Base-by-base conservation (phyloP, 2,113 vertebrate species). In the Phrynocephalus versicolor region DNA sequence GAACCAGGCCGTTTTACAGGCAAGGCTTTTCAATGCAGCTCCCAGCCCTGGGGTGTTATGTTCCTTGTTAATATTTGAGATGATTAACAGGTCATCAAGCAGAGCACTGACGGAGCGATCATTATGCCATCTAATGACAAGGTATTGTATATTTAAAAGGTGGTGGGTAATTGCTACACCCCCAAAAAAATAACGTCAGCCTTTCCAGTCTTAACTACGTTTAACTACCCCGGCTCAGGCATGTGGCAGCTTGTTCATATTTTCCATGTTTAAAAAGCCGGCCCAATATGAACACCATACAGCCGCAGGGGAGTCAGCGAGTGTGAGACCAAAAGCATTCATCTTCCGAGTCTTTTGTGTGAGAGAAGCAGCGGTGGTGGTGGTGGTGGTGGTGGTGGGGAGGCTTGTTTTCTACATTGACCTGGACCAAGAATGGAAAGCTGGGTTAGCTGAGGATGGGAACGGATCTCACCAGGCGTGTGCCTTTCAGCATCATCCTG, bases 191-290 rank as follows among this genome's bases (percentile, higher is more conserved):
- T 73, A 85, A 88, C 90, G 85, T 94, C 89, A 93, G 87, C 93
- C 85, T 94, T 95, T 95, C 94, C 94, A 94, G 85, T 33, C 18
- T 93, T 93, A 93, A 88, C 89, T 79, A 0, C 9, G 91, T 87
- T 73, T 13, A 91, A 90, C 90, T 91, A 91, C 85, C 87, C 86
- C 83, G 81, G 89, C 86, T 89, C 84, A 89, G 83, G 89, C 87
- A 89, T 90, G 91, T 83, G 21, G 91, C 73, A 89, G 79, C 85
- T 73, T 90, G 87, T 91, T 93, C 94, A 91, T 81, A 91, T 91
- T 95, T 95, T 94, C 92, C 93, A 91, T 82, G 84, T 85, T 27
- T 91, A 92, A 92, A 93, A 90, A 85, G 89, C 88, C 92, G 81
- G 88, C 88, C 87, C 92, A 90, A 91, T 92, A 91, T 37, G 85